Evolutionary conservation across 64 coral and sea anemone genomes (phyloP), one percentile per base, ranked within the genome.

Genomic region (Montipora capricornis): DNA sequence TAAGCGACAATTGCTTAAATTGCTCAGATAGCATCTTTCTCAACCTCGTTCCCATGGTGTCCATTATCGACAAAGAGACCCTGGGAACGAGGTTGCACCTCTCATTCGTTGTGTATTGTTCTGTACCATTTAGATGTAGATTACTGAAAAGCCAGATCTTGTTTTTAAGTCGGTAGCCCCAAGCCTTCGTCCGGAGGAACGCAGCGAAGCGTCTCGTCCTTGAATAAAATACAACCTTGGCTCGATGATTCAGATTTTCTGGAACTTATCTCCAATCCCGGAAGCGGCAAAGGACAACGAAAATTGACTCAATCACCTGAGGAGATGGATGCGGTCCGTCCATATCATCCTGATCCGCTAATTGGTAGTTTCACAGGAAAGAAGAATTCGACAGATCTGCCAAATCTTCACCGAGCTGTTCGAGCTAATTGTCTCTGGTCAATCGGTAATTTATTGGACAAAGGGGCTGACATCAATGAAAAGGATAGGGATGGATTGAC

Each of bases 371-470:
- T 73, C 4, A 7, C 11, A 14, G 47, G 20, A 2, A 20, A 17
- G 45, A 46, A 49, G 26, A 61, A 82, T 60, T 15, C 20, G 1
- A 75, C 44, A 29, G 82, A 75, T 19, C 66, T 87, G 8, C 87
- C 91, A 17, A 19, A n/a, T 16, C 64, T 93, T 67, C 91, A 93
- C 13, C 83, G 76, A 68, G 91, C 91, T 37, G 76, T 88, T 64
- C 57, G 83, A 11, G n/a, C 22, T 66, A 77, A 93, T 20, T 11
- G 76, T 24, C 4, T 48, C 6, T 17, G 49, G 22, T 44, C 59
- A 44, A 76, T 93, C 3, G n/a, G 4, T 13, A 53, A 11, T 50
- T 20, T 93, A 11, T 52, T 93, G 49, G 60, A 80, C 66, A 19
- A 88, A 44, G 82, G 75, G 5, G 82, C 91, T 1, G 58, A 87